A percentile compares a stretch with the other conserved stretches of the same genome.
Conservation (phyloP, 2,797 vertebrate species). For the Mormyrus hasselquistii region DNA sequence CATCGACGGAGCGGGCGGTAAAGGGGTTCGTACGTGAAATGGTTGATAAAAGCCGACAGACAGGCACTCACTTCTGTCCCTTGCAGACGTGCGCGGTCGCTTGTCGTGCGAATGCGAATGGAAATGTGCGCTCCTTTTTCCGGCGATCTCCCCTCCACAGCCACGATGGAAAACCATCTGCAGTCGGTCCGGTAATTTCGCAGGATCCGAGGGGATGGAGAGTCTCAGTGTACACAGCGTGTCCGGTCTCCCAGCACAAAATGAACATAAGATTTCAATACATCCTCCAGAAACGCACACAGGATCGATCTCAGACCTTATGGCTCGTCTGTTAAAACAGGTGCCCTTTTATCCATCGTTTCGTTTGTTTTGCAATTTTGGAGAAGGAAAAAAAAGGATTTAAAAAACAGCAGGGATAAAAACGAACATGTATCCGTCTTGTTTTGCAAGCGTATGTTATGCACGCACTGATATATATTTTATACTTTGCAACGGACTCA, state of each 20-base stretch:
- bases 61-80: slow-evolving; percentile 60
- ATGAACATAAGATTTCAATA: slow-evolving; percentile 52
- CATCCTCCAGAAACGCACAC: slow-evolving; percentile 41
- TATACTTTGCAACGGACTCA: background rate
- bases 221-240: slow-evolving; percentile 49
- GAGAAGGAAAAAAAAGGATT: background rate
- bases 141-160: slow-evolving; percentile 46
- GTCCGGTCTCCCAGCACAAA: slow-evolving; percentile 42
- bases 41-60: slow-evolving; percentile 13
- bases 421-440: slow-evolving; percentile 10
- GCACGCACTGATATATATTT: background rate
- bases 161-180: slow-evolving; percentile 71
- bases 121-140: slow-evolving; percentile 42
- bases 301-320: background rate
- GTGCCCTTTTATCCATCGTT: slow-evolving; percentile 20
- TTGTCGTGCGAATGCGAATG: slow-evolving; percentile 35
- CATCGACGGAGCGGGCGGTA: background rate
- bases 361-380: background rate
- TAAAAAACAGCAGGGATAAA: slow-evolving; percentile 2
- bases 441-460: background rate
- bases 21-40: slow-evolving; percentile 7
- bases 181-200: slow-evolving; percentile 72
- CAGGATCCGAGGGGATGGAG: slow-evolving; percentile 60
- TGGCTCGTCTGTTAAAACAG: slow-evolving; percentile 40
- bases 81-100: slow-evolving; percentile 35